Conservation (phyloP, 2,113 vertebrate species). For the Eulacestoma nigropectus region DNA sequence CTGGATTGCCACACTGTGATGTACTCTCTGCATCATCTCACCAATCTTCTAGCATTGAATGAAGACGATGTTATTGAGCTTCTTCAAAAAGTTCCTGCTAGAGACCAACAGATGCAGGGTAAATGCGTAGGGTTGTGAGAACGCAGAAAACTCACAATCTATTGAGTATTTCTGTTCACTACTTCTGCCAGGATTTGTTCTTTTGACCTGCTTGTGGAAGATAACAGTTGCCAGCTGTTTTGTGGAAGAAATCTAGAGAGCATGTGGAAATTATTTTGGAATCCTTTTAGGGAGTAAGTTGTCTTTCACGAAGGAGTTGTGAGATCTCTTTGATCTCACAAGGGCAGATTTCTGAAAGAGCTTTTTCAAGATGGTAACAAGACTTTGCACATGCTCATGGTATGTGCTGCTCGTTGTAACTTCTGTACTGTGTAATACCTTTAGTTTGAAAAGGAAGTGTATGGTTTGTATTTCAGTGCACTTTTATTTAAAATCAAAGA, state of each 20-base stretch:
- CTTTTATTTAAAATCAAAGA: neutral
- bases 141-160: neutral
- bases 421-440: neutral
- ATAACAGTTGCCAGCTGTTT: neutral
- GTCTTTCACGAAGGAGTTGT: neutral
- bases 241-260: neutral
- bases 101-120: constrained; percentile 54
- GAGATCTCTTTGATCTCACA: neutral
- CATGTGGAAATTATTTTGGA: neutral
- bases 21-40: constrained; percentile 88
- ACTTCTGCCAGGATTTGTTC: neutral
- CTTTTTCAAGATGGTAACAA: neutral
- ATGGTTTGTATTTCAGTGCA: neutral
- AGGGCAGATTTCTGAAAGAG: neutral
- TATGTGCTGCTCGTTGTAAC: neutral
- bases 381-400: neutral
- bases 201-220: neutral
- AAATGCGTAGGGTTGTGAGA: neutral
- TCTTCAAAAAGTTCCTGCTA: constrained; percentile 77
- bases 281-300: neutral
- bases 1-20: constrained; percentile 90
- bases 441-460: neutral
- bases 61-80: constrained; percentile 85
- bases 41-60: constrained; percentile 81
- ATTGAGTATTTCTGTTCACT: neutral